Percentiles rank a stretch among this genome's conserved stretches.
These are phyloP conservation scores for Crocuta crocuta DNA, from an alignment of 2,113 vertebrate genomes.

Conservation along the genomic window DNA sequence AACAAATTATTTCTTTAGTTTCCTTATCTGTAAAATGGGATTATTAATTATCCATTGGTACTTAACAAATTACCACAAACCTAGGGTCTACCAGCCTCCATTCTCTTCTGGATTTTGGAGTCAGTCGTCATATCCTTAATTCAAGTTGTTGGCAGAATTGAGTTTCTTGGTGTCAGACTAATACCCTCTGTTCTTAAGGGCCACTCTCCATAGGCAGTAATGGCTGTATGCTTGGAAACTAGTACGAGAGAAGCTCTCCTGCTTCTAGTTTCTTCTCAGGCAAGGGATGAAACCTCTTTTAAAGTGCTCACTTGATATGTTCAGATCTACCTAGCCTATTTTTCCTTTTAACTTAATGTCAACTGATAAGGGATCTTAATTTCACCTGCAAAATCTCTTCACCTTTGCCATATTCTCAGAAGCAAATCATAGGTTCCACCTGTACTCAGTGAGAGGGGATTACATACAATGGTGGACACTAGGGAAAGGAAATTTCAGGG, in stretches of 20 bases:
- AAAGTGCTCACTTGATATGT: background rate
- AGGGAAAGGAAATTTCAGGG: background rate
- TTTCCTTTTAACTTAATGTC: background rate
- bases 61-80: background rate
- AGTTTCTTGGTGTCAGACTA: background rate
- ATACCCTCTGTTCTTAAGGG: background rate
- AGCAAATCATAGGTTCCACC: background rate
- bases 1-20: background rate
- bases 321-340: background rate
- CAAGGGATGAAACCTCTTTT: background rate
- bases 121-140: background rate
- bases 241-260: no score
- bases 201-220: background rate
- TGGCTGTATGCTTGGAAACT: background rate
- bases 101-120: background rate
- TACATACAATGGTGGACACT: background rate
- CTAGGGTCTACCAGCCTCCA: background rate
- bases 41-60: background rate
- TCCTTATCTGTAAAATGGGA: background rate
- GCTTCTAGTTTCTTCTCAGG: background rate
- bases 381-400: background rate
- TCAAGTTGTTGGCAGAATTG: background rate
- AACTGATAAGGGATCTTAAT: background rate
- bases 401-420: background rate
- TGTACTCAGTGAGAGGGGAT: background rate